phyloP scores from a whole-genome alignment of 2,888 invertebrate genomes.

The Pseudolycoriella hygida region DNA sequence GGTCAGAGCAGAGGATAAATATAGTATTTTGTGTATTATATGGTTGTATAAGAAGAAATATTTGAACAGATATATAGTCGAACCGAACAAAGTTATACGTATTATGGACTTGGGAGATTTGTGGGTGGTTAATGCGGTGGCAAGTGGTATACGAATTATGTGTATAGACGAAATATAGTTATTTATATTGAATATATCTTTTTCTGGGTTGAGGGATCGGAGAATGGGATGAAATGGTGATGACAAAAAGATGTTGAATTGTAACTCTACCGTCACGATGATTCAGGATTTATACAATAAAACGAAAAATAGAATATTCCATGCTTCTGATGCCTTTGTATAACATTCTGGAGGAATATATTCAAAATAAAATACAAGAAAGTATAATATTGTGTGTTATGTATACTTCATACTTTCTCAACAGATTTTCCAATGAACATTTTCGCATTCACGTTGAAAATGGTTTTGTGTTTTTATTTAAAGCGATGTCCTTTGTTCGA shows the following conservation, averaged over 20 bases:
- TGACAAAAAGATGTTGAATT: slow-evolving; percentile 1
- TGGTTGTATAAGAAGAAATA: too few relatives aligned
- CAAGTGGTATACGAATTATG: background rate
- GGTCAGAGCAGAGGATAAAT: slow-evolving; percentile 1
- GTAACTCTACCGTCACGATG: slow-evolving; percentile 1
- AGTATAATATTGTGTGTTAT: background rate
- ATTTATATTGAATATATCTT: background rate
- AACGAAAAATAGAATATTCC: background rate
- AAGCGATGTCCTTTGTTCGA: background rate
- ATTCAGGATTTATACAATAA: slow-evolving; percentile 1
- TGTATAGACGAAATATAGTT: background rate
- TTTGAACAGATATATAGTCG: too few relatives aligned
- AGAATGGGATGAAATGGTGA: background rate
- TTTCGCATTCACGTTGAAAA: background rate
- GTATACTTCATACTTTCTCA: too few relatives aligned
- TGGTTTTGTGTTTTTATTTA: slow-evolving; percentile 1
- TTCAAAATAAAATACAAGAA: background rate
- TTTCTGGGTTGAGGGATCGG: background rate
- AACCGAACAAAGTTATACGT: background rate
- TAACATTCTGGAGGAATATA: background rate
- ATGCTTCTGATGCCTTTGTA: background rate
- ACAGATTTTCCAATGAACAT: too few relatives aligned
- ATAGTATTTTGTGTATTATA: background rate
- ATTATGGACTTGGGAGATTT: slow-evolving; percentile 1
- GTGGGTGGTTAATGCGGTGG: slow-evolving; percentile 1